These are phyloP conservation scores for Phengaris alcon DNA, from an alignment of 2,888 invertebrate genomes.

Conservation along the genomic window DNA sequence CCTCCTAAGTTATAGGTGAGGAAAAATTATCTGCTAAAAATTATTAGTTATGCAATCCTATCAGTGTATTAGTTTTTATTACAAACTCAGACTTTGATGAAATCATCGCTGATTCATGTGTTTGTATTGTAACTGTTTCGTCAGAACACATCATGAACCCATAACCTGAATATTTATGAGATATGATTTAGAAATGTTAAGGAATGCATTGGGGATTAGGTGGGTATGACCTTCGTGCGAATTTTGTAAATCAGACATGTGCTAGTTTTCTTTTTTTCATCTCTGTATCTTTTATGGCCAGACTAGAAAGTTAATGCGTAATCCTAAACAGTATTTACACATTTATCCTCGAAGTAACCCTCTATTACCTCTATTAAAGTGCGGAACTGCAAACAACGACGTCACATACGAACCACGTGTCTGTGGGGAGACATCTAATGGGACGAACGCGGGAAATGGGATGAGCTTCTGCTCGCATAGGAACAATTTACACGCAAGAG, in stretches of 20 bases:
- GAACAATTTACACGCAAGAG: not conserved
- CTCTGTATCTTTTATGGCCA: not conserved
- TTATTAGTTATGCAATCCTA: not conserved
- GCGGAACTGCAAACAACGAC: not conserved
- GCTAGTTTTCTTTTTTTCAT: not conserved
- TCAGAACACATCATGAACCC: constrained; percentile 5
- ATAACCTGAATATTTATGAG: not conserved
- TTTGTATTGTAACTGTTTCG: constrained; percentile 35
- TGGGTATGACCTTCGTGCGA: not conserved
- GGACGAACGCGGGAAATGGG: constrained; percentile 13
- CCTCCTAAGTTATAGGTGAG: not conserved
- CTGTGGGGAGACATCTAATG: constrained; percentile 16
- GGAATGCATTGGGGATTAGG: not conserved
- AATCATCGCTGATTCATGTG: constrained; percentile 60
- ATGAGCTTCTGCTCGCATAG: constrained; percentile 15
- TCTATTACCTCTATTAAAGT: constrained; percentile 11
- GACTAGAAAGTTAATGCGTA: constrained; percentile 3
- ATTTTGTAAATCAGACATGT: not conserved
- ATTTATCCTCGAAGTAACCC: not conserved
- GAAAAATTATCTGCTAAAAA: not conserved
- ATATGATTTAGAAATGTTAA: not conserved
- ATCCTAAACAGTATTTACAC: not conserved
- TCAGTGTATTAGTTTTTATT: not conserved
- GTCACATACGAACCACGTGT: not conserved
- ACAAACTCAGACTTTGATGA: constrained; percentile 47